These are phyloP conservation scores for Zaprionus tsacasi DNA, from an alignment of 1,140 invertebrate species.

Conservation along the genomic window DNA sequence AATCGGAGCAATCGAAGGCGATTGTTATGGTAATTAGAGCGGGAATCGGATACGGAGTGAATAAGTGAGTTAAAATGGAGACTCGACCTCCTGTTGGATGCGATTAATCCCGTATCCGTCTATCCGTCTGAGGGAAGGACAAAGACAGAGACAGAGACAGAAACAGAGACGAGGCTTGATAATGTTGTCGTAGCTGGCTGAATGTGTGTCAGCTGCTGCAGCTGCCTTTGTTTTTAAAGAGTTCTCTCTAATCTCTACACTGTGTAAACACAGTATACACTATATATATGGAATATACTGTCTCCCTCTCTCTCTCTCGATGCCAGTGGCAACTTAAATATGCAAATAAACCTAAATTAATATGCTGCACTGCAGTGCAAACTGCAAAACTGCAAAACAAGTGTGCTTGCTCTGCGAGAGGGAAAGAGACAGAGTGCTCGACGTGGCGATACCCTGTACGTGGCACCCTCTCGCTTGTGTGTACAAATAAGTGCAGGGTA, in stretches of 20 bases:
- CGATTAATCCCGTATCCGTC: neutral
- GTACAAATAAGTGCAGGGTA: neutral
- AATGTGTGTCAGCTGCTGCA: constrained; percentile 1
- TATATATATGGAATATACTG: neutral
- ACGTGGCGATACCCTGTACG: neutral
- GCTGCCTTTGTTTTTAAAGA: neutral
- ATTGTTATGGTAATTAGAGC: neutral
- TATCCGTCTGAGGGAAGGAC: neutral
- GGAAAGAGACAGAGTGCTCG: neutral
- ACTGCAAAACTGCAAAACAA: constrained; percentile 14
- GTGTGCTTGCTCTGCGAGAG: neutral
- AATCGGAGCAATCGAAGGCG: neutral
- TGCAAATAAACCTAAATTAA: constrained; percentile 37
- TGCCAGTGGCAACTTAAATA: constrained; percentile 1
- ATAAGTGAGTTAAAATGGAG: constrained; percentile 6
- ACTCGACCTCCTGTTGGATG: neutral
- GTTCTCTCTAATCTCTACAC: neutral
- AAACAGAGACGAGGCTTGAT: neutral
- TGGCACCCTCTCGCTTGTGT: neutral
- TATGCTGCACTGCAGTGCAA: constrained; percentile 27
- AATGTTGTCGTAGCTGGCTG: neutral
- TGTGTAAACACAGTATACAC: neutral
- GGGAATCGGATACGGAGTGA: neutral
- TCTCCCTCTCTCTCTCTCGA: neutral
- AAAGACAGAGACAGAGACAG: no score